Conservation (phyloP, 2,797 vertebrate species). For the Melanotaenia boesemani region DNA sequence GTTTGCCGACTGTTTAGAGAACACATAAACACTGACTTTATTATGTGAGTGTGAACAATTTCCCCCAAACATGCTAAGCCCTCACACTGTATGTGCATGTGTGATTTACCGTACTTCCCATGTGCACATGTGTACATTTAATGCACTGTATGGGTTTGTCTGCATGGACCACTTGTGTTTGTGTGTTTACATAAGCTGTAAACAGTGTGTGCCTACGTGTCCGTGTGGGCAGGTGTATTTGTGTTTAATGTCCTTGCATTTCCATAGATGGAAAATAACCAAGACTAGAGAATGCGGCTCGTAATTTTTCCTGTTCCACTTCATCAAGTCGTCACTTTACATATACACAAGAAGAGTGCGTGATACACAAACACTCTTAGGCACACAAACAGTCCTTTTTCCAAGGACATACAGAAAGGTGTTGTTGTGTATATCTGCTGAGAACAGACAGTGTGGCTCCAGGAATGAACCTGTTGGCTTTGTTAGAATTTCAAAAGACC, state of each 20-base stretch:
- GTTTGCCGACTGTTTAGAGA: background rate
- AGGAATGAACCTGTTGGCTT: conserved; percentile 42
- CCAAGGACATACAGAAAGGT: conserved; percentile 64
- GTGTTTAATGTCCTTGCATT: conserved; percentile 34
- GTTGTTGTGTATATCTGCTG: conserved; percentile 67
- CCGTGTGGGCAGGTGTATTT: conserved; percentile 44
- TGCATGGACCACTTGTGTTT: conserved; percentile 13
- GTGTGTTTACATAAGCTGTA: conserved; percentile 10
- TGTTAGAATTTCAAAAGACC: conserved; percentile 20
- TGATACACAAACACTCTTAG: conserved; percentile 69
- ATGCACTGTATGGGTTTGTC: conserved; percentile 8
- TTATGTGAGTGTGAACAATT: conserved; percentile 26
- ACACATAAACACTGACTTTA: conserved; percentile 28
- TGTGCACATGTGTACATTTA: conserved; percentile 3
- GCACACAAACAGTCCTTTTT: conserved; percentile 64
- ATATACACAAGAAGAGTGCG: conserved; percentile 55
- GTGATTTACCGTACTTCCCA: background rate
- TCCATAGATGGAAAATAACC: conserved; percentile 61
- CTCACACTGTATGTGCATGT: background rate
- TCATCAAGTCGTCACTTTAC: conserved; percentile 51
- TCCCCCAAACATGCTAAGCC: conserved; percentile 15
- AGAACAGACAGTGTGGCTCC: conserved; percentile 60
- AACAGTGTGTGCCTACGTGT: conserved; percentile 3
- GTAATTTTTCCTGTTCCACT: conserved; percentile 64
- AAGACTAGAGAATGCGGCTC: conserved; percentile 48